Evolutionary conservation across 2,797 vertebrate genomes (phyloP).

Genomic region (Squalus acanthias): DNA sequence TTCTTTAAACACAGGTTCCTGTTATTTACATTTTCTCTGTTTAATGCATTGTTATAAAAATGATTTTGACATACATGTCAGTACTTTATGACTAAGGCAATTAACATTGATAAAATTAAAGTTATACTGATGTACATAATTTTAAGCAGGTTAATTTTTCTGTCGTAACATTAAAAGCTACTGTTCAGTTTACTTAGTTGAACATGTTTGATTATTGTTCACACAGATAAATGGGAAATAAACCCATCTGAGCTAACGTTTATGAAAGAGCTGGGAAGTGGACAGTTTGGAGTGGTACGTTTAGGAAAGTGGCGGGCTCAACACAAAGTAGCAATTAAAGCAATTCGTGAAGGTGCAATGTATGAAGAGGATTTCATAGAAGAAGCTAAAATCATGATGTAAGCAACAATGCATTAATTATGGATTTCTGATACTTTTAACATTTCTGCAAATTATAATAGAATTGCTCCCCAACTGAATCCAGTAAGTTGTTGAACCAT

Average conservation of each 20-base stretch:
- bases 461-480: not conserved
- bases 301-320: conserved; percentile 73
- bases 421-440: not conserved
- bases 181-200: not conserved
- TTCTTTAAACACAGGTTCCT: not conserved
- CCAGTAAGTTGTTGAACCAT: not conserved
- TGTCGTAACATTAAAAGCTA: not conserved
- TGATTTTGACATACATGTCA: not conserved
- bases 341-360: conserved; percentile 83
- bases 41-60: not conserved
- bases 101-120: not conserved
- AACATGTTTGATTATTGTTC: conserved; percentile 21
- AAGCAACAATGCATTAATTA: conserved; percentile 45
- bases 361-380: conserved; percentile 93
- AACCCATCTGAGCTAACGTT: conserved; percentile 69
- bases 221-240: conserved; percentile 71
- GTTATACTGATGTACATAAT: not conserved
- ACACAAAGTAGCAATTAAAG: conserved; percentile 89
- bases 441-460: not conserved
- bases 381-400: conserved; percentile 98
- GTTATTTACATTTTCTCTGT: not conserved
- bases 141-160: not conserved
- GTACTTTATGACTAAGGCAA: not conserved
- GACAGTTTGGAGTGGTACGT: conserved; percentile 67
- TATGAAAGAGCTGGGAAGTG: conserved; percentile 68